Base-by-base conservation (phyloP, 2,888 invertebrate genomes). In the Crematogaster levior region DNA sequence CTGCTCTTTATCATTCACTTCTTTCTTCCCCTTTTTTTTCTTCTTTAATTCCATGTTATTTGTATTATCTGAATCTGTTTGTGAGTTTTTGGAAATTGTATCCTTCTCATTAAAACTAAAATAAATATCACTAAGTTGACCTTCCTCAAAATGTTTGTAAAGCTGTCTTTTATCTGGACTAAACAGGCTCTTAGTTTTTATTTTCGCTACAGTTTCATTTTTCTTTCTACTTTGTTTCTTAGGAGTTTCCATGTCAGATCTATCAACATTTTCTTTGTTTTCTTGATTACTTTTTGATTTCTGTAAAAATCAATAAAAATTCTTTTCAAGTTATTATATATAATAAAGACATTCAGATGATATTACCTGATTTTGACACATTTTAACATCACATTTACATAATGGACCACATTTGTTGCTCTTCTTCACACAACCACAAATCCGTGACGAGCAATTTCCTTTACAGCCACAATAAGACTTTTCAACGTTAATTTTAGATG, bases 381-480 rank as follows among this genome's bases (percentile, higher is more conserved):
- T 2, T 3, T 15, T 10, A 34, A 74, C 51, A n/a, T 68, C 80
- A 21, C 92, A 92, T 73, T 80, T 90, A 58, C 93, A 92, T 3
- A 51, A 66, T 4, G 84, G 68, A 4, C 43, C 40, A 61, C 93
- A 92, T 1, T 30, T 21, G 0, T 24, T 30, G 3, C 87, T 68
- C 15, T 86, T 90, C 30, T 90, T 92, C 0, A 91, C 83, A 66
- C 92, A 92, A 0, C 92, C 92, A 80, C 92, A 92, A 15, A 63
- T 73, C 73, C 86, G 90, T 0, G 51, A 84, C 0, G 83, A 51
- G 40, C 92, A 92, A 37, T 82, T 85, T 0, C 88, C 88, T 60
- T 88, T 92, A 66, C 91, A 92, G 0, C 90, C 87, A 18, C 66
- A 56, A 7, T 1, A 3, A 37, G 12, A 9, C 46, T 15, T 1